Conservation (phyloP, 2,888 invertebrate genomes). For the Stenoptilia bipunctidactyla region DNA sequence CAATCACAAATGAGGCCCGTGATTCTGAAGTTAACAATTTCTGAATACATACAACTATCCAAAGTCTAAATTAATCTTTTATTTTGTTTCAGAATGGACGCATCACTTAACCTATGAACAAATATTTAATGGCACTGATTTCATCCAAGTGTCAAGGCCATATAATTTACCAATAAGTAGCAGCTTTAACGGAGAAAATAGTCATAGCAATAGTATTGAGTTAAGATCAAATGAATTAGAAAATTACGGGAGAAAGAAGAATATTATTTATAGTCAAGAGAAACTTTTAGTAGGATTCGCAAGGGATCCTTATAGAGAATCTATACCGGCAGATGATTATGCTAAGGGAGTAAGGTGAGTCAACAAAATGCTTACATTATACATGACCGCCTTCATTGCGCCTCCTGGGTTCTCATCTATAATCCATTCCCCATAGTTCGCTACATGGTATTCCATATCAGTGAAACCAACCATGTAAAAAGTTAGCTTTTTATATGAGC, state of each 20-base stretch:
- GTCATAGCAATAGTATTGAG: constrained; percentile 7
- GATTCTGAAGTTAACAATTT: no score
- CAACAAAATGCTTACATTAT: no score
- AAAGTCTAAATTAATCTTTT: no score
- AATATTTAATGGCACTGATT: constrained; percentile 48
- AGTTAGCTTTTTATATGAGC: no score
- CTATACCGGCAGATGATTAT: constrained; percentile 48
- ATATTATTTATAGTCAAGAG: constrained; percentile 12
- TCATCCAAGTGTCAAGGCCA: constrained; percentile 42
- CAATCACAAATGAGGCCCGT: no score
- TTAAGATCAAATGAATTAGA: constrained; percentile 4
- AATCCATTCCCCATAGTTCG: no score
- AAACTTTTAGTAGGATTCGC: constrained; percentile 48
- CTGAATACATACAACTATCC: no score
- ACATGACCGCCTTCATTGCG: no score
- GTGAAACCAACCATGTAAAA: no score
- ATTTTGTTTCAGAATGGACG: constrained; percentile 39
- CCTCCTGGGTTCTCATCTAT: no score
- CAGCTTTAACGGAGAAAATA: constrained; percentile 17
- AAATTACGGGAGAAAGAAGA: constrained; percentile 15
- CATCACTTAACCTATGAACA: constrained; percentile 37
- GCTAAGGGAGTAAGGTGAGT: constrained; percentile 46
- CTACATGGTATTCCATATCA: no score
- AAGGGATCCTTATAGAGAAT: constrained; percentile 50
- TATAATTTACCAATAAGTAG: constrained; percentile 21